A percentile compares a stretch with the other conserved stretches of the same genome.
phyloP scores from a whole-genome alignment of 2,888 invertebrate species.

The Scelioninae gen. 2 region DNA sequence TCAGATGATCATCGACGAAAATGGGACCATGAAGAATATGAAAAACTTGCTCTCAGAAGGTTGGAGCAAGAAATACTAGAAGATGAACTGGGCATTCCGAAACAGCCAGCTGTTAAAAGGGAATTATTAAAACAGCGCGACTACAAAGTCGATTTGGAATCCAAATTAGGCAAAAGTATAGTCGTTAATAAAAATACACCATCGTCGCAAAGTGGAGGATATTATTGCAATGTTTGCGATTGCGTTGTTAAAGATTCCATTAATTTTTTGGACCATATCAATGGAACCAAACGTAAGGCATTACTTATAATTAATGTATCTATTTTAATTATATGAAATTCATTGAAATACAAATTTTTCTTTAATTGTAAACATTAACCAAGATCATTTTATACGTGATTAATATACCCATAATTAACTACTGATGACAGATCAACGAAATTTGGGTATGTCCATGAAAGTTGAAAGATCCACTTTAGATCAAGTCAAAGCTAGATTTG shows the following conservation, averaged over 20 bases:
- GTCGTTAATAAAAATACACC: constrained; percentile 99
- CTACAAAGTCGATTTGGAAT: constrained; percentile 98
- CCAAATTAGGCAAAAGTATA: constrained; percentile 97
- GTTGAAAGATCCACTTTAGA: constrained; percentile 96
- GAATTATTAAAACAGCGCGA: constrained; percentile 95
- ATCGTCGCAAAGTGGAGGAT: constrained; percentile 97
- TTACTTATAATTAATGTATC: no score
- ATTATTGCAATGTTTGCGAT: constrained; percentile 99
- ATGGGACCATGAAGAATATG: constrained; percentile 98
- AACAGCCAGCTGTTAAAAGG: constrained; percentile 88
- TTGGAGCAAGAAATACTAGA: constrained; percentile 85
- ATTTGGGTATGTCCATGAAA: constrained; percentile 99
- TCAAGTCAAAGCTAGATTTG: constrained; percentile 95
- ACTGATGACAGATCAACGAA: constrained; percentile 94
- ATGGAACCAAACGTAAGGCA: constrained; percentile 95
- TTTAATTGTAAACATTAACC: no score
- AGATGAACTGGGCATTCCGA: constrained; percentile 78
- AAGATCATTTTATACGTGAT: no score
- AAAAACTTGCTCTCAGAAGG: constrained; percentile 89
- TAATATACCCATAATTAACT: no score
- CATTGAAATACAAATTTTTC: neutral
- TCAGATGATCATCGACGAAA: constrained; percentile 96
- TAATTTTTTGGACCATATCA: constrained; percentile 99
- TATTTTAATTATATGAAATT: no score
- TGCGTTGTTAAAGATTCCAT: constrained; percentile 99